Percentiles rank a stretch among this genome's conserved stretches.
phyloP scores from a whole-genome alignment of 64 coral and sea anemone genomes.

The Pocillopora verrucosa region DNA sequence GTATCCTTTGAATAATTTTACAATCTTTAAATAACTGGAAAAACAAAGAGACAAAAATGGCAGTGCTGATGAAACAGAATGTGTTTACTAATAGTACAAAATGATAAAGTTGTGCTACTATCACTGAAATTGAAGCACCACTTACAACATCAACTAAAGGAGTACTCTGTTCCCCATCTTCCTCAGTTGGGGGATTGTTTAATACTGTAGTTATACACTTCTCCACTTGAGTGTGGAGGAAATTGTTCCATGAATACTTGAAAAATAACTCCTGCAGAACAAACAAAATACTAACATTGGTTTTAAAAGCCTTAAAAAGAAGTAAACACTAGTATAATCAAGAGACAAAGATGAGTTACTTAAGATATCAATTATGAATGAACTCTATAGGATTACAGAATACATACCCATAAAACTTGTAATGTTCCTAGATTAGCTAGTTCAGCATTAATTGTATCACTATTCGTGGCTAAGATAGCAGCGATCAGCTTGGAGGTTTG shows the following conservation, averaged over 20 bases:
- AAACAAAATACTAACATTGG: neutral
- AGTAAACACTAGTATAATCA: neutral
- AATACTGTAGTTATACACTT: slow-evolving; percentile 90
- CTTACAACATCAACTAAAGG: slow-evolving; percentile 88
- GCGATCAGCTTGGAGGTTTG: slow-evolving; percentile 92
- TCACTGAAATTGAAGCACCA: neutral
- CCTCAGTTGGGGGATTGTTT: slow-evolving; percentile 90
- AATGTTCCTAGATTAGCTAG: slow-evolving; percentile 93
- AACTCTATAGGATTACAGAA: neutral
- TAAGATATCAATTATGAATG: too few species aligned
- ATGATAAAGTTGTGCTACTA: neutral
- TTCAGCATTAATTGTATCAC: slow-evolving; percentile 91
- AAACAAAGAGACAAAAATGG: neutral
- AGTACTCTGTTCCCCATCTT: slow-evolving; percentile 82
- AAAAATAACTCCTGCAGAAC: slow-evolving; percentile 96
- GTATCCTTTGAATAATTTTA: slow-evolving; percentile 81
- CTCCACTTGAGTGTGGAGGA: slow-evolving; percentile 97
- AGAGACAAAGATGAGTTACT: too few species aligned
- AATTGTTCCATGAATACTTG: slow-evolving; percentile 99
- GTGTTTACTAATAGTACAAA: neutral
- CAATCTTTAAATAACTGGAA: slow-evolving; percentile 93
- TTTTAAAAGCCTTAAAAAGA: neutral
- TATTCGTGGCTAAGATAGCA: slow-evolving; percentile 89
- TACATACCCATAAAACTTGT: slow-evolving; percentile 93
- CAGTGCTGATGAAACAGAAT: neutral